Evolutionary conservation across 2,888 invertebrate genomes (phyloP).

Genomic region (Meiosimyza platycephala): DNA sequence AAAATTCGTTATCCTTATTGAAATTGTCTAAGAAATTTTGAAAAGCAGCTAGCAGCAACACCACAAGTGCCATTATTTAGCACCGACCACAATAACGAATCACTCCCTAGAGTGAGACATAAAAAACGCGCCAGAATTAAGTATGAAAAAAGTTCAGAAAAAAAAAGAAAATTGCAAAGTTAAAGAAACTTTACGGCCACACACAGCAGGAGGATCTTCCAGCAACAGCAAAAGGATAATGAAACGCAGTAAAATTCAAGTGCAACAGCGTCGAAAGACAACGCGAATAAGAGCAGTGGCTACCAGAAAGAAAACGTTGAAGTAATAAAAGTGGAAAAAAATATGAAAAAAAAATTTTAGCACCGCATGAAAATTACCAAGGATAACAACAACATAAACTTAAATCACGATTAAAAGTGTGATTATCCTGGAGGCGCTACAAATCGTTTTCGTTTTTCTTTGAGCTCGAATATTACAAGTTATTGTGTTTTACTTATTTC

Average conservation of each 20-base stretch:
- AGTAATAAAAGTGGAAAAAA: no score
- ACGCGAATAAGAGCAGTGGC: no score
- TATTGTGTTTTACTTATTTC: no score
- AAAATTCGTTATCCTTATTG: no score
- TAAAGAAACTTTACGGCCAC: slow-evolving; percentile 42
- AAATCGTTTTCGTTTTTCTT: slow-evolving; percentile 53
- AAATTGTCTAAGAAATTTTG: no score
- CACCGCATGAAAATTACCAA: neutral
- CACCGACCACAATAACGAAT: slow-evolving; percentile 22
- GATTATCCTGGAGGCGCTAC: slow-evolving; percentile 66
- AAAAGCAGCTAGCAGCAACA: neutral
- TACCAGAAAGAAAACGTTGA: no score
- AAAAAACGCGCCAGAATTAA: neutral
- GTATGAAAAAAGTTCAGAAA: neutral
- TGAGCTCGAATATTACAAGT: no score
- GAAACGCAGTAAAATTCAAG: slow-evolving; percentile 19
- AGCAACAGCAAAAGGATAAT: slow-evolving; percentile 23
- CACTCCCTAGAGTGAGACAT: slow-evolving; percentile 21
- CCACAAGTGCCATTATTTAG: slow-evolving; percentile 27
- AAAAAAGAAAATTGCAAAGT: slow-evolving; percentile 39
- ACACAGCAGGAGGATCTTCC: slow-evolving; percentile 27
- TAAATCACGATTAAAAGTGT: slow-evolving; percentile 67
- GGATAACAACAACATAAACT: slow-evolving; percentile 48
- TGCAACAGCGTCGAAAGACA: neutral
- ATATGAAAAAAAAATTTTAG: no score